phyloP scores from a whole-genome alignment of 1,140 invertebrate species.

The Archivesica marissinica region DNA sequence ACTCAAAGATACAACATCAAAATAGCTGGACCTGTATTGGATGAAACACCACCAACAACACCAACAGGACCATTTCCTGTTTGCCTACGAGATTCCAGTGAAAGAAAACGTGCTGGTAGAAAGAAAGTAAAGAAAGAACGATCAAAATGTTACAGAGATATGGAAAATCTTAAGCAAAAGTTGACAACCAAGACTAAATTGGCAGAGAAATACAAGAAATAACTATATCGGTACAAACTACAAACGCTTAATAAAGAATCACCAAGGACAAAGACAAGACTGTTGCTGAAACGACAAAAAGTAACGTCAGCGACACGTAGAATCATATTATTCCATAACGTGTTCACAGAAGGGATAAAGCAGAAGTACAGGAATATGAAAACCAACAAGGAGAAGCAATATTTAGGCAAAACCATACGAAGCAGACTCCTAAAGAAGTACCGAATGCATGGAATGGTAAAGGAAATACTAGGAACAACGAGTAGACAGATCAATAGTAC shows the following conservation, averaged over 20 bases:
- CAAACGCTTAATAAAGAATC: not conserved
- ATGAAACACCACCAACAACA: constrained; percentile 33
- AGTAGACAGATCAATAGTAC: not conserved
- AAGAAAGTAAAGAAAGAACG: not conserved
- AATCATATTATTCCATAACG: constrained; percentile 31
- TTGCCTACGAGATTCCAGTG: not conserved
- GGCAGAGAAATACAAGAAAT: not conserved
- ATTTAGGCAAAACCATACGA: not conserved
- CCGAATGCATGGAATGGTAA: not conserved
- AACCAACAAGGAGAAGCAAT: not conserved
- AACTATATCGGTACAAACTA: not conserved
- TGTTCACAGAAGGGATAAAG: not conserved
- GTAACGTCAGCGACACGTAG: not conserved
- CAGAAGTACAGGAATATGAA: not conserved
- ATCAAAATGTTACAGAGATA: too few species aligned
- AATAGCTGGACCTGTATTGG: not conserved
- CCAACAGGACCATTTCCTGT: not conserved
- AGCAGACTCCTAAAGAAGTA: constrained; percentile 32
- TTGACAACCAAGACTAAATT: not conserved
- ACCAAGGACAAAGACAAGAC: constrained; percentile 11
- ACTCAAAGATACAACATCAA: not conserved
- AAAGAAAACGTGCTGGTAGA: not conserved
- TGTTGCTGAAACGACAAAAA: constrained; percentile 9
- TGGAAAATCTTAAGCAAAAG: not conserved
- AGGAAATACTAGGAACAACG: not conserved